These are phyloP conservation scores for Notiomystis cincta DNA, from an alignment of 2,113 vertebrate species.

Conservation along the genomic window DNA sequence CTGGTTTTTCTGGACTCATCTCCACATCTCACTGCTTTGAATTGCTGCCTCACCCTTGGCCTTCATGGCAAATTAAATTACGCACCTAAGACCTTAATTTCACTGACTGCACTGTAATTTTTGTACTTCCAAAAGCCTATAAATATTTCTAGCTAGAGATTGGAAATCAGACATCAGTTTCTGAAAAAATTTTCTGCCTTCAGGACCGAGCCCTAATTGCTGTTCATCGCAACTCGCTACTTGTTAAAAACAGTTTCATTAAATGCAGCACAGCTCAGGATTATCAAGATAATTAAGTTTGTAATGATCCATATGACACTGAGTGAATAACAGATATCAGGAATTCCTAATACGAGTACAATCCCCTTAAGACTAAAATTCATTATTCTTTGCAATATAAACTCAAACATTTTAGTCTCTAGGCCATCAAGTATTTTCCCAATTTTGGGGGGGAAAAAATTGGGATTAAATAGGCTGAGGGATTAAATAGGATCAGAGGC, in stretches of 20 bases:
- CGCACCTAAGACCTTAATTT: neutral
- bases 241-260: conserved; percentile 46
- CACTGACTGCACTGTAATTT: neutral
- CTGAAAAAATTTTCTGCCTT: neutral
- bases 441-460: neutral
- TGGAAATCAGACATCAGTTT: neutral
- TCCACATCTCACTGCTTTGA: neutral
- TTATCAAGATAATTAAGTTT: conserved; percentile 58
- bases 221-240: neutral
- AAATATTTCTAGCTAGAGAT: neutral
- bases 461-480: fast-evolving
- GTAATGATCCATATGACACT: neutral
- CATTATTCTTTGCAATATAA: neutral
- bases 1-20: fast-evolving
- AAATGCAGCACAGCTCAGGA: neutral
- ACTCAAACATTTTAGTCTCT: neutral
- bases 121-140: neutral
- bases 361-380: conserved; percentile 2
- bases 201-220: neutral
- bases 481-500: neutral
- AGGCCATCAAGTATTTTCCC: neutral
- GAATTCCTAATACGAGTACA: conserved; percentile 23
- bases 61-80: neutral
- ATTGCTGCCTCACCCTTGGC: neutral
- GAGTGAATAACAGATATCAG: neutral